Evolutionary conservation across 2,888 invertebrate species (phyloP).

Genomic region (Serrognathus titanus): DNA sequence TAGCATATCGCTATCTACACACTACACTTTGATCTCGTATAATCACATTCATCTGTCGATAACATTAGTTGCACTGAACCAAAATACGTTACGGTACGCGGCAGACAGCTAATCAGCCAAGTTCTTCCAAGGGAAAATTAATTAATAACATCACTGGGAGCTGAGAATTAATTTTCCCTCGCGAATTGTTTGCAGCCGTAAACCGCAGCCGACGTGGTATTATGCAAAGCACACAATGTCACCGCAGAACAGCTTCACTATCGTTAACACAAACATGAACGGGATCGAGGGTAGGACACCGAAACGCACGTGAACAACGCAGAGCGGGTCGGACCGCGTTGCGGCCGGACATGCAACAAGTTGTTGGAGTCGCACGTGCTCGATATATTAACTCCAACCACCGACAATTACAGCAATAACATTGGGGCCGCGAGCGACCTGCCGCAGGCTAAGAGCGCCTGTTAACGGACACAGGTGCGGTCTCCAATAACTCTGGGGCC

Average conservation of each 20-base stretch:
- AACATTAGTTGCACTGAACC: conserved; percentile 19
- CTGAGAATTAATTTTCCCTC: conserved; percentile 19
- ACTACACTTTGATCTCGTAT: conserved; percentile 34
- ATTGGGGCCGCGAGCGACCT: conserved; percentile 18
- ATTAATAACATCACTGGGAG: conserved; percentile 21
- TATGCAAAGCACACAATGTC: conserved; percentile 5
- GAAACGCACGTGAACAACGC: conserved; percentile 6
- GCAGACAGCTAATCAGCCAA: neutral
- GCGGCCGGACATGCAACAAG: conserved; percentile 34
- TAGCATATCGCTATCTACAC: conserved; percentile 39
- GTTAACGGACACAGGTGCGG: conserved; percentile 24
- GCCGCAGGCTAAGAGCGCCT: conserved; percentile 18
- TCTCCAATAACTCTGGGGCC: conserved; percentile 25
- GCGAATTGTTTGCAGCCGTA: conserved; percentile 10
- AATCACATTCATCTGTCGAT: conserved; percentile 31
- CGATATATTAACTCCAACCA: conserved; percentile 28
- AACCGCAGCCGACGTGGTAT: neutral
- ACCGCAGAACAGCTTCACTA: conserved; percentile 6
- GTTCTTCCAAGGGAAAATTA: conserved; percentile 3
- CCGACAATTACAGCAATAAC: conserved; percentile 31
- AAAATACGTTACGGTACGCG: neutral
- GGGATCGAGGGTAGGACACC: neutral
- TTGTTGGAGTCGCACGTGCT: conserved; percentile 32
- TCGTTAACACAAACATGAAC: conserved; percentile 5
- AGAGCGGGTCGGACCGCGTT: conserved; percentile 1